Evolutionary conservation across 2,113 vertebrate genomes (phyloP).

Genomic region (Salvelinus namaycush): DNA sequence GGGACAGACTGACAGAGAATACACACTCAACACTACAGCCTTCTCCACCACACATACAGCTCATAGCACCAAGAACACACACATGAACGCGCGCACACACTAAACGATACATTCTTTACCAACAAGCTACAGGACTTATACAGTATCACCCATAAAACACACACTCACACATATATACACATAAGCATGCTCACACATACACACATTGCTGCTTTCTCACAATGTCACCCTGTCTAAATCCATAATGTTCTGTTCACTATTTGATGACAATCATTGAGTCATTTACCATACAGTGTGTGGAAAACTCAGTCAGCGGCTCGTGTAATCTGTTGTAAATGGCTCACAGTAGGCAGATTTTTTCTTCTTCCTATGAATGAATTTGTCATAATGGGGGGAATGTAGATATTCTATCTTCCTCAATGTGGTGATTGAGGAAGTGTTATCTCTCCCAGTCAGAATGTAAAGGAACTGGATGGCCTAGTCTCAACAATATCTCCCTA

Average conservation of each 20-base stretch:
- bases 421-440: conserved; percentile 55
- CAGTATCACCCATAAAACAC: conserved; percentile 11
- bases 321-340: conserved; percentile 4
- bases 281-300: neutral
- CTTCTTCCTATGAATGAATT: conserved; percentile 54
- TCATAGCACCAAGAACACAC: conserved; percentile 26
- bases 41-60: conserved; percentile 46
- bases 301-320: neutral
- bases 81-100: conserved; percentile 28
- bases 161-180: conserved; percentile 20
- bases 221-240: neutral
- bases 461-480: conserved; percentile 63
- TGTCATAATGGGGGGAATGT: conserved; percentile 48
- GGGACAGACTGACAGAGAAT: conserved; percentile 62
- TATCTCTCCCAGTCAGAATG: conserved; percentile 61
- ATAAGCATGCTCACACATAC: conserved; percentile 23
- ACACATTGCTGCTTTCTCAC: neutral
- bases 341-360: conserved; percentile 28
- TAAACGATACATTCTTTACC: neutral
- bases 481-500: neutral
- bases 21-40: conserved; percentile 55
- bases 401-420: conserved; percentile 60
- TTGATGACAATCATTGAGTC: neutral
- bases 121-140: neutral
- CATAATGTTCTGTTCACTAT: neutral